Evolutionary conservation across 2,888 invertebrate species (phyloP).

Genomic region (Alloplasta piceator): DNA sequence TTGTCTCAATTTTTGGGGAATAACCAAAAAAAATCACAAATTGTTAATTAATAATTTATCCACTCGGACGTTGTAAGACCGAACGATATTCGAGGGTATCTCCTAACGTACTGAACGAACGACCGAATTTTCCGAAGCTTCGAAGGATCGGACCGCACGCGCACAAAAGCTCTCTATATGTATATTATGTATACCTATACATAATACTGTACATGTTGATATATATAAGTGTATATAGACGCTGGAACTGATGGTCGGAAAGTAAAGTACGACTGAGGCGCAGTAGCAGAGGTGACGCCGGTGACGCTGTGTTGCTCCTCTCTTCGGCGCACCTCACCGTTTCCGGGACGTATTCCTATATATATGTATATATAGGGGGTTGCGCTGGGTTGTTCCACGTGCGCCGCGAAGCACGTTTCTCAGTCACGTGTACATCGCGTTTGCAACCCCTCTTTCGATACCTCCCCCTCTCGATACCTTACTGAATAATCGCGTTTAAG

Average conservation of each 20-base stretch:
- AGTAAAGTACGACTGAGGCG: neutral
- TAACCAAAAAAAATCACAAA: too few species aligned
- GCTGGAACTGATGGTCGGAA: neutral
- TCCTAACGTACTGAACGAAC: conserved; percentile 54
- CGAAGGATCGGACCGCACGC: conserved; percentile 29
- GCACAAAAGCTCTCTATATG: conserved; percentile 1
- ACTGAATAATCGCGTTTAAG: neutral
- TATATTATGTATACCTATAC: neutral
- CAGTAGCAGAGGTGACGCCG: conserved; percentile 9
- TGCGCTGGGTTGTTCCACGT: conserved; percentile 77
- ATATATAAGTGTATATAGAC: too few species aligned
- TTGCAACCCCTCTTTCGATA: conserved; percentile 20
- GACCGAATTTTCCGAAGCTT: conserved; percentile 48
- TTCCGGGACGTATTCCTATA: neutral
- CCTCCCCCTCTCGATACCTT: conserved; percentile 20
- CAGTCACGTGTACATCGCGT: conserved; percentile 76
- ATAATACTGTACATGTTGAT: too few species aligned
- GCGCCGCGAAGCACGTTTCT: conserved; percentile 80
- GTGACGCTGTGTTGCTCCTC: conserved; percentile 1
- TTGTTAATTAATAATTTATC: too few species aligned
- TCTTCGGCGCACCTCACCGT: neutral
- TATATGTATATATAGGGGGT: conserved; percentile 63
- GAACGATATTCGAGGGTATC: conserved; percentile 5
- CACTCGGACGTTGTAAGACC: too few species aligned
- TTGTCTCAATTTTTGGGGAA: too few species aligned